A percentile compares a stretch with the other conserved stretches of the same genome.
Evolutionary conservation across 2,113 vertebrate species (phyloP).

Genomic region (Corythornis vintsioides): DNA sequence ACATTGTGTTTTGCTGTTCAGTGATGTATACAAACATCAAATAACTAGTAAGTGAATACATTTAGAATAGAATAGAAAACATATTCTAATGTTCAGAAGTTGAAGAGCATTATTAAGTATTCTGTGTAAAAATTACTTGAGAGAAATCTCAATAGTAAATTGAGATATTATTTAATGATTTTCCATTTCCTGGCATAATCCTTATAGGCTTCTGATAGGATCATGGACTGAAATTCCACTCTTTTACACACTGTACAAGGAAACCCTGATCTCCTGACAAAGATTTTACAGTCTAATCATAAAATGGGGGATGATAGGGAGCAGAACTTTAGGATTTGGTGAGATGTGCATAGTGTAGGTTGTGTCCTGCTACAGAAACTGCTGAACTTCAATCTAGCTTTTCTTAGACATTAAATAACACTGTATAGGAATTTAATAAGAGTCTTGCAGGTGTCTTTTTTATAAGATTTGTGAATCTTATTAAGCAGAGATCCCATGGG

Average conservation of each 20-base stretch:
- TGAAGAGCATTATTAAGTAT: neutral
- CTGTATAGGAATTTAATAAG: neutral
- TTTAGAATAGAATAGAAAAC: neutral
- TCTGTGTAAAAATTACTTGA: neutral
- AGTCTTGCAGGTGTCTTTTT: neutral
- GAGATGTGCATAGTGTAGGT: rapidly evolving
- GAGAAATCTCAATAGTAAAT: neutral
- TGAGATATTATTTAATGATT: neutral
- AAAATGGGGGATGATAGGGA: neutral
- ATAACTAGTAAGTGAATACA: neutral
- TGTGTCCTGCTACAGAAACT: neutral
- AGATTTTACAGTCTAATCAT: neutral
- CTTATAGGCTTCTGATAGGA: neutral
- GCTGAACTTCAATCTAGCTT: neutral
- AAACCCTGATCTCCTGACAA: neutral
- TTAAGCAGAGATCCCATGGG: neutral
- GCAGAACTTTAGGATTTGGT: neutral
- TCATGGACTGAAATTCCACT: neutral
- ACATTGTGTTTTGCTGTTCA: neutral
- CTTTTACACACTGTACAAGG: neutral
- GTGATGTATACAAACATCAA: neutral
- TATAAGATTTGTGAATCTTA: neutral
- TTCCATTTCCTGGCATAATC: neutral
- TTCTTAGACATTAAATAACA: neutral
- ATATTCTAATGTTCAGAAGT: neutral